Evolutionary conservation across 1,140 invertebrate species (phyloP).

Genomic region (Megalopta genalis): DNA sequence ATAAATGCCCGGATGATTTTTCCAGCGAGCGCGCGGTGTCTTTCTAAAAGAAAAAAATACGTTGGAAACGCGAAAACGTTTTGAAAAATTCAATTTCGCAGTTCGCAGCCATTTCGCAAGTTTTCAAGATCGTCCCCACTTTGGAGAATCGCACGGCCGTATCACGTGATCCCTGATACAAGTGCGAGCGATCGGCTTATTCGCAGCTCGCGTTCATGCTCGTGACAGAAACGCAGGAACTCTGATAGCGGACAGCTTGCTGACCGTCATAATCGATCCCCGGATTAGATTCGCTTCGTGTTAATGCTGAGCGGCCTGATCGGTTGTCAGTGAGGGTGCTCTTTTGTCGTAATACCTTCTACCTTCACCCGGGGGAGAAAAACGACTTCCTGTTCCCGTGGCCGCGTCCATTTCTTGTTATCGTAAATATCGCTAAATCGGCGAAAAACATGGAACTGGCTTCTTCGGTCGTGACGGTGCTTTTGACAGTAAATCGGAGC

Average conservation of each 20-base stretch:
- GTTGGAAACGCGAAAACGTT: too few relatives aligned
- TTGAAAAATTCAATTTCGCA: too few relatives aligned
- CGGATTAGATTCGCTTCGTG: conserved; percentile 16
- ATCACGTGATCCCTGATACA: not conserved
- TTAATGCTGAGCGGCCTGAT: conserved; percentile 23
- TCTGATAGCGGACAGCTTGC: conserved; percentile 2
- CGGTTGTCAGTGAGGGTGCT: not conserved
- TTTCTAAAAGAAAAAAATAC: too few relatives aligned
- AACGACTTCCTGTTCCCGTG: not conserved
- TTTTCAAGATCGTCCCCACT: not conserved
- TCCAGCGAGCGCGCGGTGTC: too few relatives aligned
- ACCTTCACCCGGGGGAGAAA: not conserved
- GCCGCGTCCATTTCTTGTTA: not conserved
- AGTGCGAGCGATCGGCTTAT: not conserved
- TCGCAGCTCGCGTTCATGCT: not conserved
- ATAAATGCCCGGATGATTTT: too few relatives aligned
- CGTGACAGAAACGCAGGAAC: conserved; percentile 24
- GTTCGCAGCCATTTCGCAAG: too few relatives aligned
- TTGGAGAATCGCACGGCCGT: not conserved
- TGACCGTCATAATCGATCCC: conserved; percentile 26
- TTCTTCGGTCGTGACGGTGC: too few relatives aligned
- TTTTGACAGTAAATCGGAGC: too few relatives aligned
- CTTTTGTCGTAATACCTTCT: not conserved
- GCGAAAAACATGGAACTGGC: too few relatives aligned
- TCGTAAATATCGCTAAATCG: not conserved